phyloP scores from a whole-genome alignment of 2,888 invertebrate genomes.

The Pseudeuparius sepicola region DNA sequence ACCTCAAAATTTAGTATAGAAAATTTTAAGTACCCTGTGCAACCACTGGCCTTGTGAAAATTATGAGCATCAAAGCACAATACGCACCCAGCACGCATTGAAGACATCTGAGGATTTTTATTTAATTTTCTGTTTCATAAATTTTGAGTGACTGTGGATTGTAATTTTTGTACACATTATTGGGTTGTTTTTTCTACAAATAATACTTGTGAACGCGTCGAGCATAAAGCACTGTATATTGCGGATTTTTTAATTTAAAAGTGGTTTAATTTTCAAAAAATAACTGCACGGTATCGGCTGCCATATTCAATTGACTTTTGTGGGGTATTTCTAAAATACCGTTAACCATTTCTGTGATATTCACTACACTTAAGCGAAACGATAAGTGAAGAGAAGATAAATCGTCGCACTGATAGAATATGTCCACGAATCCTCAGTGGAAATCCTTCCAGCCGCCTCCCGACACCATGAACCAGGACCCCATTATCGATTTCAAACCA shows the following conservation, averaged over 20 bases:
- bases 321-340: slow-evolving; percentile 31
- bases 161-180: too few species aligned
- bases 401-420: slow-evolving; percentile 39
- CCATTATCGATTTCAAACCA: slow-evolving; percentile 72
- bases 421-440: slow-evolving; percentile 83
- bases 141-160: slow-evolving; percentile 41
- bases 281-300: slow-evolving; percentile 32
- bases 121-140: slow-evolving; percentile 36
- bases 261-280: too few species aligned
- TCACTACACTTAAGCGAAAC: slow-evolving; percentile 40
- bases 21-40: slow-evolving; percentile 42
- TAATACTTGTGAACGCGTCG: too few species aligned
- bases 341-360: slow-evolving; percentile 55
- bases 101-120: slow-evolving; percentile 77
- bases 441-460: slow-evolving; percentile 87
- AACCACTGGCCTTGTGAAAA: slow-evolving; percentile 37
- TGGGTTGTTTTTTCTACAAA: too few species aligned
- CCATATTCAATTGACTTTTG: slow-evolving; percentile 32
- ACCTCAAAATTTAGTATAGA: slow-evolving; percentile 44
- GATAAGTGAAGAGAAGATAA: slow-evolving; percentile 35
- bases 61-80: slow-evolving; percentile 43
- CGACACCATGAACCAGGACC: slow-evolving; percentile 66
- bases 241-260: too few species aligned
- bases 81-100: slow-evolving; percentile 80
- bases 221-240: too few species aligned